Evolutionary conservation across 2,888 invertebrate genomes (phyloP), one percentile per base, ranked within the genome.

Genomic region (Meteorus colon): DNA sequence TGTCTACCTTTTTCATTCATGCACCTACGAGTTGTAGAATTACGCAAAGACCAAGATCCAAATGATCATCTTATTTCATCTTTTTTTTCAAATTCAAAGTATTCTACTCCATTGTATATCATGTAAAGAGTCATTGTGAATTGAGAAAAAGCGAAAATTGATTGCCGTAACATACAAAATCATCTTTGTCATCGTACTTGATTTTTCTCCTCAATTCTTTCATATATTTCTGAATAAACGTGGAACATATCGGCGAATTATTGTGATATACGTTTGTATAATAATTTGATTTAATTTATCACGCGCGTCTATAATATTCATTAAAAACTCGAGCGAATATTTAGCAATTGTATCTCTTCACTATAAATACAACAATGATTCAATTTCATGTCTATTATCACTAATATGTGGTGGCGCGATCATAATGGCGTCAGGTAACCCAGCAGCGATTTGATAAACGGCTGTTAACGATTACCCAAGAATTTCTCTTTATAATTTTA

Each of bases 1-100:
- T 69, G 48, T 31, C 31, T 62, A 62, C 62, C 62, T 48, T 62
- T 16, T 31, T n/a, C 34, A n/a, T 24, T 69, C 55, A 55, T 69
- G 55, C 69, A 75, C 70, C 75, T 75, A 75, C 75, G 70, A 75
- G 75, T 75, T 75, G 75, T 75, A 65, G 70, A 75, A 69, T 69
- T 68, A 27, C 41, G 31, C 55, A 63, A 70, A 73, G 27, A 63
- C 19, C 31, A 73, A 65, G 37, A 73, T 48, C 55, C 12, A 48
- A 65, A 65, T 73, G 65, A 62, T 63, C 19, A 12, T 14, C 48
- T 10, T 68, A 29, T 68, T n/a, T 31, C 24, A 27, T 12, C 6
- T 48, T 1, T 68, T 31, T 68, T n/a, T n/a, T 34, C 34, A 34
- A 10, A 2, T 29, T 29, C 12, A 29, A 27, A n/a, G 16, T 48